Conservation (phyloP, 2,888 invertebrate species). For the Ormia ochracea region DNA sequence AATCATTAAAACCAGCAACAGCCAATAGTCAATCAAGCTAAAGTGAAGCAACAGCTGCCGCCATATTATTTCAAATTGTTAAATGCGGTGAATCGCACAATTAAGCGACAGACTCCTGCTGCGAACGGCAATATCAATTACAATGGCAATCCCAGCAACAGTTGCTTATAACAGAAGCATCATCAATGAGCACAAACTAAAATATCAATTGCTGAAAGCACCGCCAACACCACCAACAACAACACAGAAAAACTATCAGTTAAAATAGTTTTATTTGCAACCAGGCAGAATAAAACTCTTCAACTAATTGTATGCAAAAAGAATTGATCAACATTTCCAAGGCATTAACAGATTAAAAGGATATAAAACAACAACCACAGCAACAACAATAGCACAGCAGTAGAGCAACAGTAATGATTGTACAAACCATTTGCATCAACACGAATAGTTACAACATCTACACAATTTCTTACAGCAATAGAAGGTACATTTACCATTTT, state of each 20-base stretch:
- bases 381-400: too few relatives aligned
- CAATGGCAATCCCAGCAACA: conserved; percentile 33
- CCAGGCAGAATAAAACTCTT: not conserved
- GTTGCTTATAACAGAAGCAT: conserved; percentile 1
- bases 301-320: conserved; percentile 53
- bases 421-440: not conserved
- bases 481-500: not conserved
- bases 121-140: conserved; percentile 26
- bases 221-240: not conserved
- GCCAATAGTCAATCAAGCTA: conserved; percentile 42
- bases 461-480: not conserved
- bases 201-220: not conserved
- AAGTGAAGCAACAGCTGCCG: conserved; percentile 61
- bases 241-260: conserved; percentile 20
- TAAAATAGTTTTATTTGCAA: not conserved
- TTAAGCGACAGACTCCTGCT: conserved; percentile 63
- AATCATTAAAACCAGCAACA: conserved; percentile 42
- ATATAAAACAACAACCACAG: not conserved
- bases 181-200: conserved; percentile 50
- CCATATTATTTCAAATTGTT: conserved; percentile 50
- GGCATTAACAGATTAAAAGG: not conserved
- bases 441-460: not conserved
- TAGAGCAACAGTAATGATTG: not conserved
- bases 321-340: conserved; percentile 32
- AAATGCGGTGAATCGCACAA: conserved; percentile 65